Conservation (phyloP, 2,797 vertebrate genomes). For the Tokudaia tokunoshimensis region DNA sequence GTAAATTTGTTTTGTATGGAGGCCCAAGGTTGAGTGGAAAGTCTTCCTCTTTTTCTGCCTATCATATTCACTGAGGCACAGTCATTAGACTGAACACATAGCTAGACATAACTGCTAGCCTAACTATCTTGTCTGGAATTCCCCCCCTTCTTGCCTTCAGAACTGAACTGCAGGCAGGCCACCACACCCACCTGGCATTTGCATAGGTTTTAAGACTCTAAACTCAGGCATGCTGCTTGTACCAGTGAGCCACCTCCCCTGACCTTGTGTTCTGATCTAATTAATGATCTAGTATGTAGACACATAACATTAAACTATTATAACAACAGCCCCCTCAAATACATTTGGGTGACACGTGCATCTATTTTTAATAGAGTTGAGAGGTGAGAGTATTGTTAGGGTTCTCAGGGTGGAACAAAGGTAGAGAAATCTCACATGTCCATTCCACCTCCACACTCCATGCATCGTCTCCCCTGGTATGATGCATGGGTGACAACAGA, state of each 20-base stretch:
- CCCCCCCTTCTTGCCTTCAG: neutral
- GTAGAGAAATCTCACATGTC: neutral
- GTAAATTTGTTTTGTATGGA: neutral
- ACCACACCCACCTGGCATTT: neutral
- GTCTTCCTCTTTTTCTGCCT: neutral
- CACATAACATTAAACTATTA: neutral
- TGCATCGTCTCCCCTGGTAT: fast-evolving
- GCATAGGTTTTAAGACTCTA: neutral
- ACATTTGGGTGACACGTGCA: neutral
- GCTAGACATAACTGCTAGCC: neutral
- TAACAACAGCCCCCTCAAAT: neutral
- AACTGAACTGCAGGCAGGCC: neutral
- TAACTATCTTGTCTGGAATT: neutral
- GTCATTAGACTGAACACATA: neutral
- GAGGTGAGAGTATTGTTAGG: neutral
- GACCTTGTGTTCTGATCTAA: constrained; percentile 17
- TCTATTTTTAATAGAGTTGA: neutral
- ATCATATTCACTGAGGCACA: neutral
- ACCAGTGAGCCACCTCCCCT: neutral
- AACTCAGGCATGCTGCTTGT: neutral
- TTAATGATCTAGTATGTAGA: neutral
- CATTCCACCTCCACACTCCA: fast-evolving
- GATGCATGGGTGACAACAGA: neutral
- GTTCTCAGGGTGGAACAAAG: neutral
- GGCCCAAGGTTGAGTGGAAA: neutral